Evolutionary conservation across 2,797 vertebrate species (phyloP).

Genomic region (Halcyon badia): DNA sequence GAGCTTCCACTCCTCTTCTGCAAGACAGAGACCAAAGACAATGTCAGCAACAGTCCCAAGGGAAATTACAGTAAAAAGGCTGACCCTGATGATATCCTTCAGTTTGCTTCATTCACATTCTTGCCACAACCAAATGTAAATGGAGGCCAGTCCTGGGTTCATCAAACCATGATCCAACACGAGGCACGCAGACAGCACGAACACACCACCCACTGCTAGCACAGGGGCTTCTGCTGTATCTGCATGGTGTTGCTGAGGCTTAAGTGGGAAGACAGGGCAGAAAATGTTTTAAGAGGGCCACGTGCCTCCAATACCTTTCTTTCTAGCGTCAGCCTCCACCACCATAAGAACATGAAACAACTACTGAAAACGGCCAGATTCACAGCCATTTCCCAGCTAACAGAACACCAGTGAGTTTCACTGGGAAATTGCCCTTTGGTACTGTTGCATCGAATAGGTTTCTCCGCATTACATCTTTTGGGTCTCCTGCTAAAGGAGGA

Average conservation of each 20-base stretch:
- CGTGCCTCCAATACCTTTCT: neutral
- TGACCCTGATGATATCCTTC: neutral
- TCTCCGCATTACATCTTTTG: accelerated
- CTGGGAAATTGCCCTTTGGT: neutral
- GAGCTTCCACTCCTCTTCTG: neutral
- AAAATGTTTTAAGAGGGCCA: neutral
- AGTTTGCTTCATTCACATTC: neutral
- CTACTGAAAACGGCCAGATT: neutral
- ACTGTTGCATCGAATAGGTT: neutral
- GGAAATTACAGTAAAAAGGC: neutral
- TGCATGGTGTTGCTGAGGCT: neutral
- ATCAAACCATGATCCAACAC: accelerated
- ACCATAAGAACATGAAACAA: neutral
- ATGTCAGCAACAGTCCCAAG: neutral
- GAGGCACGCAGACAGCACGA: neutral
- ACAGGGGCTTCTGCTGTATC: neutral
- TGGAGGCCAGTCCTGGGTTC: neutral
- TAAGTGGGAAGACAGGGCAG: neutral
- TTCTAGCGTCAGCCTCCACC: neutral
- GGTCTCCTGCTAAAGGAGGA: neutral
- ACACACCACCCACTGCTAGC: neutral
- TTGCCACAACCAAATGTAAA: neutral
- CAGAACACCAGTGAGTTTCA: neutral
- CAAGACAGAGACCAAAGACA: neutral
- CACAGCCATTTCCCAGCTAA: neutral